A percentile compares a stretch with the other conserved stretches of the same genome.
phyloP scores from a whole-genome alignment of 92 coral and sea anemone species.

The Virgularia gustaviana region DNA sequence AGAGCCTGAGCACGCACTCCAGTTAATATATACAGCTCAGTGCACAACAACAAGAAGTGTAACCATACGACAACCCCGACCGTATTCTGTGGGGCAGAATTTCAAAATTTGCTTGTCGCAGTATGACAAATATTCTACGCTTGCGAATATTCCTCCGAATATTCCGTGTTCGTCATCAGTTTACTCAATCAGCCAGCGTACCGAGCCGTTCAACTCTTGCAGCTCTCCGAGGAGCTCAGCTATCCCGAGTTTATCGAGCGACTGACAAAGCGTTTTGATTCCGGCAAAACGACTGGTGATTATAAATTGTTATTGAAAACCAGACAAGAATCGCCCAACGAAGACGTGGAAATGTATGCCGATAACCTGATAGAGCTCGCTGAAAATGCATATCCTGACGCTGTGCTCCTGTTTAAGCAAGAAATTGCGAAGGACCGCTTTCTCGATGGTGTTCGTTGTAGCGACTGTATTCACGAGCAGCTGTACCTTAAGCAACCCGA shows the following conservation, averaged over 20 bases:
- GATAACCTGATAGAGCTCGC: conserved; percentile 12
- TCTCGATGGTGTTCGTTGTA: conserved; percentile 3
- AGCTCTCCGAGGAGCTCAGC: conserved; percentile 27
- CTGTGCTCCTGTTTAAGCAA: conserved; percentile 22
- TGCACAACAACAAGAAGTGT: not conserved
- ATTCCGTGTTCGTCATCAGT: conserved; percentile 36
- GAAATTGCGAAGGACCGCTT: conserved; percentile 30
- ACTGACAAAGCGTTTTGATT: conserved; percentile 37
- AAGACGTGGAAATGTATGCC: conserved; percentile 21
- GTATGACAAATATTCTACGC: conserved; percentile 41
- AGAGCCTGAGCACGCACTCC: too few species aligned
- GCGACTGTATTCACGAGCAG: conserved; percentile 5
- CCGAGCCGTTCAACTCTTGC: conserved; percentile 51
- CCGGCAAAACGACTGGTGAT: conserved; percentile 41
- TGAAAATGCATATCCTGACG: conserved; percentile 29
- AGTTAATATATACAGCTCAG: too few species aligned
- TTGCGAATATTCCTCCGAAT: conserved; percentile 18
- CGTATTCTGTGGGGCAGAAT: conserved; percentile 38
- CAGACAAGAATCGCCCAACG: conserved; percentile 2
- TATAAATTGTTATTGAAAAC: conserved; percentile 26
- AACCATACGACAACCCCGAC: conserved; percentile 12
- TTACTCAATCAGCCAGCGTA: conserved; percentile 42
- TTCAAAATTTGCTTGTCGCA: conserved; percentile 55
- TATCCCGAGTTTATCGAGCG: conserved; percentile 38
- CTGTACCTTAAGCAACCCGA: conserved; percentile 24